Percentiles rank a stretch among this genome's conserved stretches.
phyloP scores from a whole-genome alignment of 2,797 vertebrate genomes.

The Pogonophryne albipinna region DNA sequence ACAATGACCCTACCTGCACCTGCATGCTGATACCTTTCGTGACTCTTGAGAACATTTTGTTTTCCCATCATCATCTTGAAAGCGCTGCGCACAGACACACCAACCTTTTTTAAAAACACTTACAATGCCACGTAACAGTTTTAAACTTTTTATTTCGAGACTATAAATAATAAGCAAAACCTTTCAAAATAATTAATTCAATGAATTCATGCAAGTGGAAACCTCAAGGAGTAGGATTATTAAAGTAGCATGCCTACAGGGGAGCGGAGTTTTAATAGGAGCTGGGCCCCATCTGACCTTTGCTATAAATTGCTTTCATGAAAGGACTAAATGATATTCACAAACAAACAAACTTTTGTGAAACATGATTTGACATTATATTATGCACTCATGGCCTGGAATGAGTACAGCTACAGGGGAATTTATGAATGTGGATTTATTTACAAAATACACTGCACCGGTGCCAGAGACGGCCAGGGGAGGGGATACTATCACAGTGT shows the following conservation, averaged over 20 bases:
- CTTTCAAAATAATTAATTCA: slow-evolving; percentile 70
- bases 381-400: neutral
- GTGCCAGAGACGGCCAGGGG: slow-evolving; percentile 17
- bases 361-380: slow-evolving; percentile 32
- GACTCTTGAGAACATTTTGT: slow-evolving; percentile 30
- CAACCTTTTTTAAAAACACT: slow-evolving; percentile 24
- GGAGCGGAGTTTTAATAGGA: slow-evolving; percentile 34
- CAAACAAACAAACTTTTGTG: slow-evolving; percentile 26
- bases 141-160: slow-evolving; percentile 52
- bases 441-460: neutral
- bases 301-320: slow-evolving; percentile 33
- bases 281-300: slow-evolving; percentile 49
- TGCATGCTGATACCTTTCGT: neutral
- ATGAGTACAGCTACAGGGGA: neutral
- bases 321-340: slow-evolving; percentile 31
- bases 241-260: slow-evolving; percentile 42
- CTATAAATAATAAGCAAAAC: slow-evolving; percentile 65
- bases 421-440: neutral
- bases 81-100: slow-evolving; percentile 1
- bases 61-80: slow-evolving; percentile 16
- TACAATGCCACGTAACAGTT: slow-evolving; percentile 49
- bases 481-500: slow-evolving; percentile 29
- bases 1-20: neutral
- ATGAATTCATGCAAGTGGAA: slow-evolving; percentile 55
- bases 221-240: slow-evolving; percentile 26